Conservation (phyloP, 2,888 invertebrate genomes). For the Hemistola chrysoprasaria region DNA sequence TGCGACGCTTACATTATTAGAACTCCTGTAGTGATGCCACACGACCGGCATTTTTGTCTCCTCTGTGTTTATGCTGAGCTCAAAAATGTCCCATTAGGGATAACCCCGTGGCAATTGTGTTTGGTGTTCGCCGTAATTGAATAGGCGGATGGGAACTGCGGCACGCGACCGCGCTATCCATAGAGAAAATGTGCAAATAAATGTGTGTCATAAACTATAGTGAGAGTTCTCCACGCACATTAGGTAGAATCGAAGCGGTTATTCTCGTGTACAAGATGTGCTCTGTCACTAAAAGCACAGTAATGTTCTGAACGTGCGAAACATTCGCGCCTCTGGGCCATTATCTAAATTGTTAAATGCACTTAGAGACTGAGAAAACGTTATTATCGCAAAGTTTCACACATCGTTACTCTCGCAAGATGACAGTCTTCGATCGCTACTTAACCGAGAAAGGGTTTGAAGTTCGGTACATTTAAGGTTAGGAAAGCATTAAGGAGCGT, state of each 20-base stretch:
- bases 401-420: conserved; percentile 41
- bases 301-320: conserved; percentile 51
- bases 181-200: conserved; percentile 63
- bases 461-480: conserved; percentile 18
- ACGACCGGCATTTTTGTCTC: conserved; percentile 66
- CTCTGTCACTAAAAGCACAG: conserved; percentile 49
- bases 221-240: conserved; percentile 51
- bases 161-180: conserved; percentile 62
- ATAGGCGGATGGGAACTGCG: conserved; percentile 69
- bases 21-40: conserved; percentile 73
- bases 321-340: conserved; percentile 52
- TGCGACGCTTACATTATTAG: conserved; percentile 59
- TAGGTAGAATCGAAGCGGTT: conserved; percentile 55
- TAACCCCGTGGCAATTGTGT: conserved; percentile 69
- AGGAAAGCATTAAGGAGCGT: conserved; percentile 4
- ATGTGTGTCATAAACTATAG: conserved; percentile 65
- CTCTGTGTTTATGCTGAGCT: conserved; percentile 66
- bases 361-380: conserved; percentile 53
- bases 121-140: conserved; percentile 69
- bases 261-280: conserved; percentile 41
- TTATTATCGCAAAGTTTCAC: conserved; percentile 45
- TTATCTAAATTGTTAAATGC: conserved; percentile 74
- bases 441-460: conserved; percentile 33
- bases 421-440: conserved; percentile 36
- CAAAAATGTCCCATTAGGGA: conserved; percentile 72